Conservation (phyloP, 2,888 invertebrate genomes). For the Nephrotoma appendiculata region DNA sequence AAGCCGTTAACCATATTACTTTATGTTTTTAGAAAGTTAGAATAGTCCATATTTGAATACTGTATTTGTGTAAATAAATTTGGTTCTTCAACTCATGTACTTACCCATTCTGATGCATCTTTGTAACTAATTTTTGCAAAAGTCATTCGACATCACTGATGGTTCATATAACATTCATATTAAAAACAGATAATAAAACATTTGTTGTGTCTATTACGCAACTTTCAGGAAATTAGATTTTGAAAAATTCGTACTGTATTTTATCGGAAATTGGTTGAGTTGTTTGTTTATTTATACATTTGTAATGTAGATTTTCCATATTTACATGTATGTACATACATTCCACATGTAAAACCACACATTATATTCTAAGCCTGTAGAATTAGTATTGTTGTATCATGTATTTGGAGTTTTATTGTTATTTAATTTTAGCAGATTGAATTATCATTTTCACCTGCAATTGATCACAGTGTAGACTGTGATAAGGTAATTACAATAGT, state of each 20-base stretch:
- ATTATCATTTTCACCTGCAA: slow-evolving; percentile 4
- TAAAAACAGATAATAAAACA: not conserved
- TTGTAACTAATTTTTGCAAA: too few species aligned
- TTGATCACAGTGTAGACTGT: slow-evolving; percentile 7
- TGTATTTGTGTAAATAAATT: too few species aligned
- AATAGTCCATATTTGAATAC: too few species aligned
- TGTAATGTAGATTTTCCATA: not conserved
- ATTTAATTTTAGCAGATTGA: slow-evolving; percentile 6
- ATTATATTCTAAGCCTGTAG: not conserved
- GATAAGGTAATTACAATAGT: slow-evolving; percentile 8
- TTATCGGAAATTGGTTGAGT: not conserved
- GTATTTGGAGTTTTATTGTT: slow-evolving; percentile 3
- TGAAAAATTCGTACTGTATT: not conserved
- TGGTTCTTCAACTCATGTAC: too few species aligned
- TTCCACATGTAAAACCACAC: not conserved
- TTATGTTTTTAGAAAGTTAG: too few species aligned
- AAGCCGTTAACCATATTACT: too few species aligned
- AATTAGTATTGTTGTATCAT: not conserved
- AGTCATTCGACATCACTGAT: not conserved
- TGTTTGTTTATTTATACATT: not conserved
- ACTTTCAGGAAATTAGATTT: not conserved
- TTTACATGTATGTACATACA: not conserved
- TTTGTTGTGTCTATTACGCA: not conserved
- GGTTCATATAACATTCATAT: not conserved
- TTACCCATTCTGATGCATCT: too few species aligned